A percentile compares a stretch with the other conserved stretches of the same genome.
phyloP scores from a whole-genome alignment of 2,113 vertebrate genomes.

The Seriola rivoliana region DNA sequence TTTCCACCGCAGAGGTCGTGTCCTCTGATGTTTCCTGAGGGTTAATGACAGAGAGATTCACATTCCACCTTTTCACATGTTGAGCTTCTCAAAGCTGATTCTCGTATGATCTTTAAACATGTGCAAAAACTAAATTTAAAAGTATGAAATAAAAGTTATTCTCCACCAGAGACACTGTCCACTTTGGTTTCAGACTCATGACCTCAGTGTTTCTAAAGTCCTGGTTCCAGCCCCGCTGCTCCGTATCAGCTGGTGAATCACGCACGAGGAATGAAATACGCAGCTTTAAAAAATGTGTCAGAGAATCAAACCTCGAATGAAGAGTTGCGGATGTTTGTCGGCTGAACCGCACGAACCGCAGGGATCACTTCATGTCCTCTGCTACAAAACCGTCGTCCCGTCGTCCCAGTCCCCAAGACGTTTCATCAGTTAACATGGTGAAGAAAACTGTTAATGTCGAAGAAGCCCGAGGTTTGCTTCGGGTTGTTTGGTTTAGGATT shows the following conservation, averaged over 20 bases:
- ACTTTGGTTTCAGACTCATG: too few relatives aligned
- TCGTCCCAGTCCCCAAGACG: neutral
- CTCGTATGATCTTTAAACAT: too few relatives aligned
- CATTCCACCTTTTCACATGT: too few relatives aligned
- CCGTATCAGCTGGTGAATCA: neutral
- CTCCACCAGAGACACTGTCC: too few relatives aligned
- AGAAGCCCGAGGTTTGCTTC: conserved; percentile 12
- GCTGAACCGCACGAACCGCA: neutral
- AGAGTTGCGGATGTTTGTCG: neutral
- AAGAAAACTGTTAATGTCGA: conserved; percentile 16
- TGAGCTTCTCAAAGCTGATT: too few relatives aligned
- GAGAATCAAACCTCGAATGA: neutral
- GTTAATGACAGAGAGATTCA: too few relatives aligned
- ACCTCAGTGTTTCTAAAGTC: too few relatives aligned
- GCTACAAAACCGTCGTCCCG: neutral
- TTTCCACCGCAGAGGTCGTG: too few relatives aligned
- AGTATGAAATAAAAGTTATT: too few relatives aligned
- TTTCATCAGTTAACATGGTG: neutral
- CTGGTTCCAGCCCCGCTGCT: neutral
- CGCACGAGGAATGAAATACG: neutral
- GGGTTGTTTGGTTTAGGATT: conserved; percentile 73
- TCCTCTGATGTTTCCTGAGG: too few relatives aligned
- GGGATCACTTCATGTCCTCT: neutral
- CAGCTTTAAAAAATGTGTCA: neutral
- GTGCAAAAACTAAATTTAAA: too few relatives aligned